Percentiles rank a stretch among this genome's conserved stretches.
These are phyloP conservation scores for Drosophila neonasuta DNA, from an alignment of 2,888 invertebrate genomes.

Conservation along the genomic window DNA sequence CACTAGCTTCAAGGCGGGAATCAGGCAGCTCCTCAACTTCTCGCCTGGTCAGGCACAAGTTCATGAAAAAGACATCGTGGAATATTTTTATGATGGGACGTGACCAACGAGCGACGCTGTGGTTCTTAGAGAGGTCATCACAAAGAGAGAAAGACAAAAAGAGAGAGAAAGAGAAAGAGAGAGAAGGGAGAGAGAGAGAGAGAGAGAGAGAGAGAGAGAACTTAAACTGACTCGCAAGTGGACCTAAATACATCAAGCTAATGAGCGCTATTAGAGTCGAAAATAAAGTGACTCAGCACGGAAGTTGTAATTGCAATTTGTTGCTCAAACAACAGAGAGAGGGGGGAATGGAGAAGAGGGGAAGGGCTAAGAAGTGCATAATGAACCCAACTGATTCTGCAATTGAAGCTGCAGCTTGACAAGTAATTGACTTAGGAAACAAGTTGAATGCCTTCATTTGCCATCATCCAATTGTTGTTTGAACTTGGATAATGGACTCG, in stretches of 20 bases:
- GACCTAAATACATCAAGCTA: constrained; percentile 45
- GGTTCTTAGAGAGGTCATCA: constrained; percentile 15
- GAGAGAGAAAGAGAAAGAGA: background rate
- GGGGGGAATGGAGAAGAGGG: background rate
- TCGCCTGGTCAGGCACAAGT: constrained; percentile 25
- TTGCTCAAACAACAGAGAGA: constrained; percentile 8
- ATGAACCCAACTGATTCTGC: constrained; percentile 35
- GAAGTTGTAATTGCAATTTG: constrained; percentile 67
- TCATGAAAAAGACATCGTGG: constrained; percentile 39
- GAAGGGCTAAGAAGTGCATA: constrained; percentile 30
- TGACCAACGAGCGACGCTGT: constrained; percentile 39
- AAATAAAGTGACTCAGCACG: constrained; percentile 59
- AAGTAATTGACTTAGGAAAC: constrained; percentile 40
- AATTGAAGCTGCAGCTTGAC: constrained; percentile 17
- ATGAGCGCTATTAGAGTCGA: constrained; percentile 54
- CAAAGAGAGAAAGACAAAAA: background rate
- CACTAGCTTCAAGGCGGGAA: constrained; percentile 5
- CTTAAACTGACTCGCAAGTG: constrained; percentile 2
- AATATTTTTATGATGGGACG: constrained; percentile 64
- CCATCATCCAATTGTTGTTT: constrained; percentile 30
- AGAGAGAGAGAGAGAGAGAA: background rate
- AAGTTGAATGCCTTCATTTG: constrained; percentile 31
- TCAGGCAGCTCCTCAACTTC: constrained; percentile 11
- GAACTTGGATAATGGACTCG: constrained; percentile 16
- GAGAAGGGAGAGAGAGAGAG: too few relatives aligned